Evolutionary conservation across 2,888 invertebrate species (phyloP).

Genomic region (Nycteola revayana): DNA sequence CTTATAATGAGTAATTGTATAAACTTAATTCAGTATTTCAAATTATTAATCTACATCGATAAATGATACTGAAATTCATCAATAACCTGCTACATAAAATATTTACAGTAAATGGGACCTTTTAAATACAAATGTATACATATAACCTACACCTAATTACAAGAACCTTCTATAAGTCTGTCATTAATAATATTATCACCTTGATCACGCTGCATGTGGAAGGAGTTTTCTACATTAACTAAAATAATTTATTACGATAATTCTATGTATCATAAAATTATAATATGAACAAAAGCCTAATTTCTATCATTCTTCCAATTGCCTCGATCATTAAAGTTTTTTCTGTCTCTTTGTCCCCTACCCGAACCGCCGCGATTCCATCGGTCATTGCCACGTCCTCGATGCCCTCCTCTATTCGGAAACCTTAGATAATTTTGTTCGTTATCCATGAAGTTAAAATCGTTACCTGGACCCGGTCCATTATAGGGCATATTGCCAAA

Average conservation of each 20-base stretch:
- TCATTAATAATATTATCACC: conserved; percentile 62
- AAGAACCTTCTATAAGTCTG: conserved; percentile 50
- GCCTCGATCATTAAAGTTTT: conserved; percentile 76
- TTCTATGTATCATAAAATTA: conserved; percentile 26
- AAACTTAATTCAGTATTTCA: conserved; percentile 39
- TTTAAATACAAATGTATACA: conserved; percentile 44
- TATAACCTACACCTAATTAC: conserved; percentile 45
- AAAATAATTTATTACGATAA: conserved; percentile 49
- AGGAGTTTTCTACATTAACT: conserved; percentile 46
- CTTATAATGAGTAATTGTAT: conserved; percentile 68
- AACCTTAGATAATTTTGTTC: conserved; percentile 70
- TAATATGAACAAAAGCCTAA: conserved; percentile 43
- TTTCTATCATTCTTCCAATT: conserved; percentile 80
- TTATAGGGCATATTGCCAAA: conserved; percentile 71
- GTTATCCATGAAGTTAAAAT: conserved; percentile 68
- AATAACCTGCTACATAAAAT: conserved; percentile 40
- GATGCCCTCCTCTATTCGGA: conserved; percentile 66
- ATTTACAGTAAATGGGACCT: conserved; percentile 53
- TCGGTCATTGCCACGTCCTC: conserved; percentile 70
- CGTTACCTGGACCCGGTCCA: conserved; percentile 64
- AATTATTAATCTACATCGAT: conserved; percentile 36
- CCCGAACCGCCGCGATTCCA: conserved; percentile 73
- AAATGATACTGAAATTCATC: conserved; percentile 39
- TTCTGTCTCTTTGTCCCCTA: conserved; percentile 72
- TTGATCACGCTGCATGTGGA: conserved; percentile 68